These are phyloP conservation scores for Elephantulus edwardii DNA, from an alignment of 2,113 vertebrate species.

Conservation along the genomic window DNA sequence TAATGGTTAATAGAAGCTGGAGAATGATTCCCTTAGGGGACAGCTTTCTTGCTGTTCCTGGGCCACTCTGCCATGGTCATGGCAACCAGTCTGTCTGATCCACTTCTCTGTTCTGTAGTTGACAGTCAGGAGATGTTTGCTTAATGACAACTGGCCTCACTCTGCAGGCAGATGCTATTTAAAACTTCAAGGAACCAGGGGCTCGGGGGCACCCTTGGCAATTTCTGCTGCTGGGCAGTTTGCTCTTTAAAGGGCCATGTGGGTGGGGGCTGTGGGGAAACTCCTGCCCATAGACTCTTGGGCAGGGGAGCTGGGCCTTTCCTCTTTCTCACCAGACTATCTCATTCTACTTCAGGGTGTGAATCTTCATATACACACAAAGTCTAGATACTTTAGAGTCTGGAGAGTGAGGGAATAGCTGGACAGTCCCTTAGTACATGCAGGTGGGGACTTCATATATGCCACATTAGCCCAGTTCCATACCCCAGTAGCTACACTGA, in stretches of 20 bases:
- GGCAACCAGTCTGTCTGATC: background rate
- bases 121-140: background rate
- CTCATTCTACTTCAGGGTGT: background rate
- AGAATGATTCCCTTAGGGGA: background rate
- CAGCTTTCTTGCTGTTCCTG: background rate
- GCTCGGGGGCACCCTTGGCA: background rate
- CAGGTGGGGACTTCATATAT: background rate
- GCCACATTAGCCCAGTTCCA: background rate
- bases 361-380: background rate
- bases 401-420: background rate
- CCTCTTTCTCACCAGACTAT: background rate
- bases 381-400: background rate
- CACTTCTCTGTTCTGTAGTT: background rate
- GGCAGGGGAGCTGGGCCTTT: background rate
- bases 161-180: background rate
- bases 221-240: background rate
- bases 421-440: accelerated
- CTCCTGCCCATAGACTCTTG: background rate
- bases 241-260: background rate
- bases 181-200: accelerated
- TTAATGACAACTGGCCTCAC: background rate
- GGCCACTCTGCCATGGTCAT: too few species aligned
- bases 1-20: accelerated
- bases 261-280: background rate
- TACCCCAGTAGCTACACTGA: background rate